Evolutionary conservation across 2,797 vertebrate species (phyloP), one percentile per base, ranked within the genome.

Genomic region (Malurus splendens): DNA sequence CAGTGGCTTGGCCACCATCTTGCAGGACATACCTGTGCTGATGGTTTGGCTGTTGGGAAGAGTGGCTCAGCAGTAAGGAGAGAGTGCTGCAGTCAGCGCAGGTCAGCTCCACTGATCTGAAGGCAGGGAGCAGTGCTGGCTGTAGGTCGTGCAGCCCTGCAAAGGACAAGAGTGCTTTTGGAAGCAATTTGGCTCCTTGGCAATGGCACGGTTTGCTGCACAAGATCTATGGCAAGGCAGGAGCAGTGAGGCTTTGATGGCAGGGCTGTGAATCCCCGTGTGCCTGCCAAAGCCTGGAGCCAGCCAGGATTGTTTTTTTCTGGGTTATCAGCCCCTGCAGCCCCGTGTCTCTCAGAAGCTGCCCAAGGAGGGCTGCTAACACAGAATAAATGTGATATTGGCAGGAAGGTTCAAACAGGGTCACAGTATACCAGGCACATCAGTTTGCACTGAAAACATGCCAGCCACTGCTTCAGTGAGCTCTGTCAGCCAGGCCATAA

Each of bases 231-330:
- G 64, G 52, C 12, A 38, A 64, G 19, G 62, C 45, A 78, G 44
- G 24, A 28, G 42, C n/a, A 39, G 39, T 18, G 56, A 65, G 33
- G n/a, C 55, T 82, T 30, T 89, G 67, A 33, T 48, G 45, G 44
- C 14, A 44, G 32, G 50, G 22, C 28, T 25, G 42, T 41, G 27
- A 28, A 72, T 56, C 50, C 25, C 33, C 0, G 0, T 12, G 12
- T 54, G 20, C 30, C 38, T 65, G 60, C 33, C 52, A 72, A 47
- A 75, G 32, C 28, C 65, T n/a, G 24, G 13, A 50, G 44, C 25
- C 61, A 84, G 36, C 27, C 38, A 15, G 42, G 7, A 12, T 30
- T 64, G 33, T 55, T 78, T 57, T 23, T 70, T 50, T 59, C 72
- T 30, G n/a, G 22, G 10, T 60, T 84, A 30, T 55, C 30, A 48